These are phyloP conservation scores for Hippocampus abdominalis DNA, from an alignment of 2,113 vertebrate genomes.

Conservation along the genomic window DNA sequence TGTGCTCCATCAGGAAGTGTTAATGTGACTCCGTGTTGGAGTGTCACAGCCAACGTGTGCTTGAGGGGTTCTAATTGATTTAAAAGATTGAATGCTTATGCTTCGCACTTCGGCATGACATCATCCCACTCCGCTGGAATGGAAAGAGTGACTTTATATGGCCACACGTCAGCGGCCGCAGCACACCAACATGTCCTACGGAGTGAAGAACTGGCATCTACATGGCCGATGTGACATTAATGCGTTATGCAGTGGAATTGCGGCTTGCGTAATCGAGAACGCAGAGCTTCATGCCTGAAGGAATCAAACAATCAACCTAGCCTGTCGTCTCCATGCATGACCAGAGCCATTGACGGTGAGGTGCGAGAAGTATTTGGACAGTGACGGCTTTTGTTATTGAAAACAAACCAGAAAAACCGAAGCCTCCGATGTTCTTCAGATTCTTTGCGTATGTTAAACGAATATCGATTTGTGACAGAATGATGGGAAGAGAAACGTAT, in stretches of 20 bases:
- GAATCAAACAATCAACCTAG: slow-evolving; percentile 2
- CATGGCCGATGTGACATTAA: slow-evolving; percentile 14
- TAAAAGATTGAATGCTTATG: slow-evolving; percentile 23
- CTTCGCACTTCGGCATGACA: slow-evolving; percentile 43
- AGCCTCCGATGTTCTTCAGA: background rate
- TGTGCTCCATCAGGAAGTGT: background rate
- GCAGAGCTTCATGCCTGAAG: slow-evolving; percentile 9
- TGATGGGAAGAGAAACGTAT: background rate
- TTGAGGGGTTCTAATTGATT: slow-evolving; percentile 15
- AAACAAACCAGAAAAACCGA: background rate
- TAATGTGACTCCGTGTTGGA: slow-evolving; percentile 18
- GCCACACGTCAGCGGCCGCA: slow-evolving; percentile 19
- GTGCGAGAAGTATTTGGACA: background rate
- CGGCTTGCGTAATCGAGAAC: slow-evolving; percentile 19
- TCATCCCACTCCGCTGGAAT: slow-evolving; percentile 35
- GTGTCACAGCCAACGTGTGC: slow-evolving; percentile 10
- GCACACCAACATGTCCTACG: slow-evolving; percentile 17
- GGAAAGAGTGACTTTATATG: slow-evolving; percentile 55
- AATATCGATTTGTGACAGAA: background rate
- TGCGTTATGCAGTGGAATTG: slow-evolving; percentile 8
- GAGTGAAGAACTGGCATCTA: slow-evolving; percentile 19
- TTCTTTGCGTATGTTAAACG: slow-evolving; percentile 7
- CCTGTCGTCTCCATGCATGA: slow-evolving; percentile 18
- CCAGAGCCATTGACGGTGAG: background rate
- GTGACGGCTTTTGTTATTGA: background rate